Evolutionary conservation across 2,888 invertebrate species (phyloP).

Genomic region (Stenodera caucasica): DNA sequence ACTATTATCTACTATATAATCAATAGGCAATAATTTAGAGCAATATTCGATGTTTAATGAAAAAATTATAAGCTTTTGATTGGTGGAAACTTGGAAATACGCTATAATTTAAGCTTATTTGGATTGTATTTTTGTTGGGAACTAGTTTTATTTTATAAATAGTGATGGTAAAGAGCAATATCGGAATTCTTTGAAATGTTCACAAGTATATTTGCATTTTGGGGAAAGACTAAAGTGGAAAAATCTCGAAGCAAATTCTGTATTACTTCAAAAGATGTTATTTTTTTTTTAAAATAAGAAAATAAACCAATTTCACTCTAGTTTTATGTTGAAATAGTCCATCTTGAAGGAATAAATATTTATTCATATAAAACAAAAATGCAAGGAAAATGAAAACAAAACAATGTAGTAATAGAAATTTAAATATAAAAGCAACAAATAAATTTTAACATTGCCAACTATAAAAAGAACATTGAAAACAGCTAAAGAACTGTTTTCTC

Average conservation of each 20-base stretch:
- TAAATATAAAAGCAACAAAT: neutral
- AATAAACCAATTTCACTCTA: neutral
- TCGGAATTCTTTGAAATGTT: neutral
- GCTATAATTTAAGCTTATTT: neutral
- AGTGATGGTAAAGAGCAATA: too few species aligned
- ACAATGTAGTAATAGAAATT: neutral
- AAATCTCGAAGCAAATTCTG: neutral
- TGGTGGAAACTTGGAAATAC: neutral
- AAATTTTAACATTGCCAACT: neutral
- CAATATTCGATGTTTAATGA: constrained; percentile 19
- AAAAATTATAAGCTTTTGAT: constrained; percentile 19
- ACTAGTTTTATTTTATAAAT: too few species aligned
- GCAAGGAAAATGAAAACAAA: too few species aligned
- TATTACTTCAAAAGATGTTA: neutral
- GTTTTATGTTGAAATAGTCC: neutral
- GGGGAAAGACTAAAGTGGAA: neutral
- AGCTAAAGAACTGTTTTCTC: neutral
- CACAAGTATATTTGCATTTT: neutral
- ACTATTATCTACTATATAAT: constrained; percentile 17
- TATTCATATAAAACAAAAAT: neutral
- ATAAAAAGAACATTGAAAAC: neutral
- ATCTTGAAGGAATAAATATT: neutral
- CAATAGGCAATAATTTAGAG: constrained; percentile 13
- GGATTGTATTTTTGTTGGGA: too few species aligned
- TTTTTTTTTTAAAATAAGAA: neutral